Base-by-base conservation (phyloP, 2,797 vertebrate species). In the Malacoctenus gilli region DNA sequence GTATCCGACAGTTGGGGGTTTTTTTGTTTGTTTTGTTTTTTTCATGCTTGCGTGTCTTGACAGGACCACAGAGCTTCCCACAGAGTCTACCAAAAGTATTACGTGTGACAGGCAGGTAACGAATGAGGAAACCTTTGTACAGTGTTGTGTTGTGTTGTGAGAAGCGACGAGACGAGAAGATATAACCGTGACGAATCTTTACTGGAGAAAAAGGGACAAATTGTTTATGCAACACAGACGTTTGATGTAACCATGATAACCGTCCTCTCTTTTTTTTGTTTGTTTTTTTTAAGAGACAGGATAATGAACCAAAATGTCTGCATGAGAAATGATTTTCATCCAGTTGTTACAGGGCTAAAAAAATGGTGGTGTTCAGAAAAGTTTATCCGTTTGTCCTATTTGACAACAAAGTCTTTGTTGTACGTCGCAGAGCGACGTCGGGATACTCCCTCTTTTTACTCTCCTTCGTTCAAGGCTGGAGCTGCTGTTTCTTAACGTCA, bases 141-240 rank as follows among this genome's bases (percentile, higher is more conserved):
- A 75, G 69, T 69, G 12, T 63, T 74, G 68, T 81, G n/a, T 21
- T 68, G 30, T 52, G 55, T 60, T 41, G 52, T 34, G 12, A 74
- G 46, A 52, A 22, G 48, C 55, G 43, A 68, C 64, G 37, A 42
- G 42, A 59, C 54, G 72, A 65, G 55, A 42, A 70, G 37, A 30
- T 35, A 28, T 67, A 61, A 77, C n/a, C n/a, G 51, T 23, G 61
- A 50, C 25, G 20, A 79, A 53, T 57, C 63, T 74, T 64, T 30
- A 62, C 28, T 53, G 73, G 68, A 69, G 43, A 59, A 40, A 79
- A 80, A 77, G 82, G 81, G 73, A 82, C 49, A 43, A 58, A 75
- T 80, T 70, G 50, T 85, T 77, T 84, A 85, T 89, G 83, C 80
- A 87, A 86, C 82, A 52, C 35, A 31, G 36, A 25, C 49, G 60